Conservation (phyloP, 1,140 invertebrate genomes). For the Diorhabda carinulata region DNA sequence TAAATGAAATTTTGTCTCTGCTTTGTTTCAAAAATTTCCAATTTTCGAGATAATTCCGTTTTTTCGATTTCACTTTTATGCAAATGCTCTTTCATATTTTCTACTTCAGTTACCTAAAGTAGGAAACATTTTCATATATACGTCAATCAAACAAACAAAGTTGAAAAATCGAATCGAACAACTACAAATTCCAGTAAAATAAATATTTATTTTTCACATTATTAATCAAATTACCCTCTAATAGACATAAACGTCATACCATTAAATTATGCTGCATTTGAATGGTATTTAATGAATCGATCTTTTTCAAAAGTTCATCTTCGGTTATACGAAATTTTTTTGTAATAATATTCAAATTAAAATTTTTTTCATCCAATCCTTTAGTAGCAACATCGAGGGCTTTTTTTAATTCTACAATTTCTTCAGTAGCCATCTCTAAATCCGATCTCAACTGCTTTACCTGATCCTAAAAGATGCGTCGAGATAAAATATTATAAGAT, state of each 20-base stretch:
- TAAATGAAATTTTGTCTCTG: slow-evolving; percentile 12
- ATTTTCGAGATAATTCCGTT: slow-evolving; percentile 1
- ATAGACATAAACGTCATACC: not conserved
- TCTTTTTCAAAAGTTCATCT: slow-evolving; percentile 7
- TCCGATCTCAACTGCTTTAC: slow-evolving; percentile 5
- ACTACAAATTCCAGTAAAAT: not conserved
- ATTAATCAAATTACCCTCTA: not conserved
- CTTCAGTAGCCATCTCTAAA: not conserved
- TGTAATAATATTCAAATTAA: slow-evolving; percentile 4
- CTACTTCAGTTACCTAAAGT: slow-evolving; percentile 6
- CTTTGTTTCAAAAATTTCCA: slow-evolving; percentile 12
- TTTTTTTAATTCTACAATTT: slow-evolving; percentile 9
- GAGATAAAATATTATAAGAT: not conserved
- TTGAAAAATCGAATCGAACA: not conserved
- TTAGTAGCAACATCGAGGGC: not conserved
- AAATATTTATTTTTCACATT: not conserved
- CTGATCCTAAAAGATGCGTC: slow-evolving; percentile 9
- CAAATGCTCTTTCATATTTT: slow-evolving; percentile 9
- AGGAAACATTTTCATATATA: not conserved
- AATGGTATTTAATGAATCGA: not conserved
- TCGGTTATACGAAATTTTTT: slow-evolving; percentile 4
- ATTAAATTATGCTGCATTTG: slow-evolving; percentile 15
- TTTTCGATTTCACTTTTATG: slow-evolving; percentile 8
- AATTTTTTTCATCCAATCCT: slow-evolving; percentile 5
- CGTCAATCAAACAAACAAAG: not conserved